These are phyloP conservation scores for Apistogramma diplotaenia DNA, from an alignment of 2,113 vertebrate genomes.

Conservation along the genomic window DNA sequence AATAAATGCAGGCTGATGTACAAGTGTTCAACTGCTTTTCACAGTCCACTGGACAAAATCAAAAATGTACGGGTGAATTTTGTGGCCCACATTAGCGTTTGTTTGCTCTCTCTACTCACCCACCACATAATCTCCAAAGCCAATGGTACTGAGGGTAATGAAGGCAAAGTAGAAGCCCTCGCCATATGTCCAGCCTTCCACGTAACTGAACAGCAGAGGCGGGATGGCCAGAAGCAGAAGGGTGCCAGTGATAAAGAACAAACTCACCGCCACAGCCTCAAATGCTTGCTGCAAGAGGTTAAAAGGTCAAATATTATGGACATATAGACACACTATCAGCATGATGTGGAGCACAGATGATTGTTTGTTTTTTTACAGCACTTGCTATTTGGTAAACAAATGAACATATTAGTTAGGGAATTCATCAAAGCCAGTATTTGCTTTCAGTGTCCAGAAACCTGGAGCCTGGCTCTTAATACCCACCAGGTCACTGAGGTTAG, in stretches of 20 bases:
- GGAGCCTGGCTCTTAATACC: neutral
- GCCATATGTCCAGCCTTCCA: slow-evolving; percentile 88
- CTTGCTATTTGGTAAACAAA: neutral
- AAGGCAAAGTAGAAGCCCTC: slow-evolving; percentile 92
- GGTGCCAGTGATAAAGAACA: slow-evolving; percentile 83
- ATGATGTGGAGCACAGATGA: rapidly evolving
- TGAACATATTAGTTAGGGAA: neutral
- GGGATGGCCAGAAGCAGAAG: slow-evolving; percentile 86
- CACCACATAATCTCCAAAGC: slow-evolving; percentile 91
- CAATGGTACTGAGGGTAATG: slow-evolving; percentile 91
- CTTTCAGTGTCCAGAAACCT: neutral
- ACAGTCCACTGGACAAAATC: neutral
- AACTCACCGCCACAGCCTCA: slow-evolving; percentile 77
- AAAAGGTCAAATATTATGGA: neutral
- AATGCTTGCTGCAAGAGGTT: slow-evolving; percentile 67
- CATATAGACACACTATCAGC: neutral
- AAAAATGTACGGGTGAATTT: neutral
- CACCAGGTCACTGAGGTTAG: neutral
- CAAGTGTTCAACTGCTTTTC: neutral
- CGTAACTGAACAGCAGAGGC: slow-evolving; percentile 86
- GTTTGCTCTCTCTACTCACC: slow-evolving; percentile 73
- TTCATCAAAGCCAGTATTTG: neutral
- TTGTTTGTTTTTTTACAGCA: neutral
- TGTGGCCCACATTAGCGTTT: neutral
- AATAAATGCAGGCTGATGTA: neutral